Evolutionary conservation across 2,888 invertebrate genomes (phyloP), one percentile per base, ranked within the genome.

Genomic region (Euproctis similis): DNA sequence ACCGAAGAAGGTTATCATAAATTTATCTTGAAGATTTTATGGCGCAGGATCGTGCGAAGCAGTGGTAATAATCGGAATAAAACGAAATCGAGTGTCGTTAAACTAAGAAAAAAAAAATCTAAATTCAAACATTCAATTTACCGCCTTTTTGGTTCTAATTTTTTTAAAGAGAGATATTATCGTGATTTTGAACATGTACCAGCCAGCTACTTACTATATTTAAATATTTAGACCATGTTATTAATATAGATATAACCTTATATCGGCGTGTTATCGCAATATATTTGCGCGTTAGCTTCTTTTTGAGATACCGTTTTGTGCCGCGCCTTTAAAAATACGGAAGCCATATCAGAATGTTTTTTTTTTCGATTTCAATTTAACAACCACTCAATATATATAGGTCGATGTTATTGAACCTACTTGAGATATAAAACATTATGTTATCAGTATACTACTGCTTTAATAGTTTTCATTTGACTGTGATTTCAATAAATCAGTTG

Each of bases 331-430:
- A 16, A 21, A 30, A 21, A 25, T 20, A 30, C 21, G 47, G 53
- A 51, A 59, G 54, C 39, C 28, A 8, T 47, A 49, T 41, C 41
- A 46, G 56, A 59, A 60, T 59, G 55, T 52, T 24, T 38, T 41
- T 40, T 36, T 54, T 54, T 55, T 46, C 29, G 59, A 72, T 72
- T 63, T 39, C 37, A 53, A 56, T 51, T 56, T 59, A 69, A 67
- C 57, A 59, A 61, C 56, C 46, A 42, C 59, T 59, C 45, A 42
- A 61, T 59, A 72, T n/a, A n/a, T 64, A 50, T 73, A 55, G 73
- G 71, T 60, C 73, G 54, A 50, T 56, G 51, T 55, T 56, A 66
- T 70, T 68, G 62, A 71, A 61, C 51, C 59, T 61, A 66, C 69
- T 73, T 59, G 68, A 72, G 55, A 61, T 62, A 59, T 53, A 46